Conservation (phyloP, 1,140 invertebrate species). For the Ceratoteleas bidentatus region DNA sequence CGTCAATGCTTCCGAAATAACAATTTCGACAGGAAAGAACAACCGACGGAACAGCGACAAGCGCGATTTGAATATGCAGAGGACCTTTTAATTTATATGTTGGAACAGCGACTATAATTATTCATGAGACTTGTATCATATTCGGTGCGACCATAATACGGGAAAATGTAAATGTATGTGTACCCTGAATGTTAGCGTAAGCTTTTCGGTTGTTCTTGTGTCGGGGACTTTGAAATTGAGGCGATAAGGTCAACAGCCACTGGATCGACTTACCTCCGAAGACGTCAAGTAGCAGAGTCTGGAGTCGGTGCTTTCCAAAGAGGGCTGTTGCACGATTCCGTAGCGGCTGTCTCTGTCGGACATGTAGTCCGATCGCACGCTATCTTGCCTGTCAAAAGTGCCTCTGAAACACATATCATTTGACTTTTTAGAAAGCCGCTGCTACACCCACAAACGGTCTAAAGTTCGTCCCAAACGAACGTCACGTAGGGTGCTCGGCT, state of each 20-base stretch:
- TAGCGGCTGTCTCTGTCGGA: constrained; percentile 91
- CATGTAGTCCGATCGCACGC: constrained; percentile 92
- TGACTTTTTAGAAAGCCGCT: constrained; percentile 9
- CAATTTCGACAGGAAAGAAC: too few relatives aligned
- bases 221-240: constrained; percentile 65
- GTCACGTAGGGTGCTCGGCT: too few relatives aligned
- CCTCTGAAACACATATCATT: constrained; percentile 82
- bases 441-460: background rate
- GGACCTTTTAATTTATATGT: constrained; percentile 6
- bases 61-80: too few relatives aligned
- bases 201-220: constrained; percentile 48
- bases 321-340: constrained; percentile 95
- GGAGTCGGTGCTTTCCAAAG: constrained; percentile 95
- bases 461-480: background rate
- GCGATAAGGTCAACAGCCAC: constrained; percentile 74
- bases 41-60: too few relatives aligned
- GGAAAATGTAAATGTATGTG: constrained; percentile 62
- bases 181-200: constrained; percentile 38
- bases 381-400: constrained; percentile 94
- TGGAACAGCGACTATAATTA: constrained; percentile 42
- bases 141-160: constrained; percentile 52
- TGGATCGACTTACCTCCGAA: constrained; percentile 91
- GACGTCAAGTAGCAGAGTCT: constrained; percentile 96
- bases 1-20: too few relatives aligned
- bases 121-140: constrained; percentile 46